Percentiles rank a stretch among this genome's conserved stretches.
Evolutionary conservation across 2,888 invertebrate genomes (phyloP).

Genomic region (Zelleria hepariella): DNA sequence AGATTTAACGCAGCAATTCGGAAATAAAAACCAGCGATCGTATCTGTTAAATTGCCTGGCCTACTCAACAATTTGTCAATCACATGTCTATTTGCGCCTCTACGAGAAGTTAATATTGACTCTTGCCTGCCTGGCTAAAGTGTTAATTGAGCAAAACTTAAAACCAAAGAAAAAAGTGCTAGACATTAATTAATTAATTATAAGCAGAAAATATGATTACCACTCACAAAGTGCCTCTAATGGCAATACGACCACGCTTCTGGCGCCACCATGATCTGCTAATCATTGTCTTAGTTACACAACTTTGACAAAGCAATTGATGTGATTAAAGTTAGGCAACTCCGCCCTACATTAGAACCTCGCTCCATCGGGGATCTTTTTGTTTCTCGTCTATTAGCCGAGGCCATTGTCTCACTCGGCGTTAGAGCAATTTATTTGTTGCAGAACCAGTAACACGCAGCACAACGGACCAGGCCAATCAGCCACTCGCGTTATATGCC

Average conservation of each 20-base stretch:
- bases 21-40: neutral
- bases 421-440: slow-evolving; percentile 36
- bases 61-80: too few species aligned
- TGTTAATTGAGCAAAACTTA: neutral
- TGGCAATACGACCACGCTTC: neutral
- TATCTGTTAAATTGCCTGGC: neutral
- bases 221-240: neutral
- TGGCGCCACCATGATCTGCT: neutral
- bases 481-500: slow-evolving; percentile 37
- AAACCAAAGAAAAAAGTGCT: too few species aligned
- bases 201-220: too few species aligned
- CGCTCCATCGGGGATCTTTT: slow-evolving; percentile 2
- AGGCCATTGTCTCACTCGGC: slow-evolving; percentile 44
- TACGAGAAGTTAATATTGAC: neutral
- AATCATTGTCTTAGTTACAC: neutral
- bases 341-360: neutral
- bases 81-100: too few species aligned
- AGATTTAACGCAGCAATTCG: neutral
- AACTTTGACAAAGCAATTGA: slow-evolving; percentile 2
- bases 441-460: slow-evolving; percentile 35
- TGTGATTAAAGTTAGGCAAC: slow-evolving; percentile 4
- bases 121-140: too few species aligned
- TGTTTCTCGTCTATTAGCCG: slow-evolving; percentile 23
- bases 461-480: slow-evolving; percentile 40
- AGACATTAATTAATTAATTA: too few species aligned